phyloP scores from a whole-genome alignment of 2,888 invertebrate species.

The Pristionchus maxplancki region DNA sequence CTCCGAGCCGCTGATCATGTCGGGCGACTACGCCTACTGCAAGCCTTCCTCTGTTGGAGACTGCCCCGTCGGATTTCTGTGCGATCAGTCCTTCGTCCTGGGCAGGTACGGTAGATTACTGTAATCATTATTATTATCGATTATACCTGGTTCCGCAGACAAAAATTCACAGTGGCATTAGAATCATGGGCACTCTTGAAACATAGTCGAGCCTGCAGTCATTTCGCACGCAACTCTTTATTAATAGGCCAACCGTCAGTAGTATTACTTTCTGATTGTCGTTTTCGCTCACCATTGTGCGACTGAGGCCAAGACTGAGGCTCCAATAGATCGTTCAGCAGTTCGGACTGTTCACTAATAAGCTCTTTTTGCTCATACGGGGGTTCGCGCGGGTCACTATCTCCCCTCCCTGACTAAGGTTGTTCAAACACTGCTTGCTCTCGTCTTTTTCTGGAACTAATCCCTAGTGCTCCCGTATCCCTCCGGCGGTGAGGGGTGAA shows the following conservation, averaged over 20 bases:
- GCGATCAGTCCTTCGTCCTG: constrained; percentile 72
- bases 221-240: too few relatives aligned
- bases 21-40: constrained; percentile 73
- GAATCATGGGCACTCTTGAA: too few relatives aligned
- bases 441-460: constrained; percentile 40
- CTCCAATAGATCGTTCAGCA: too few relatives aligned
- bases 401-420: background rate
- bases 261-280: too few relatives aligned
- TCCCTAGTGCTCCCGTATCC: background rate
- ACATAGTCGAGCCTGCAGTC: too few relatives aligned
- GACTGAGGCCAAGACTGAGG: too few relatives aligned
- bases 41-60: constrained; percentile 71
- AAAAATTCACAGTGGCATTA: too few relatives aligned
- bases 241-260: too few relatives aligned
- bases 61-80: constrained; percentile 74
- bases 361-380: background rate
- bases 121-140: background rate
- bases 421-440: background rate
- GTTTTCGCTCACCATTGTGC: too few relatives aligned
- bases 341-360: too few relatives aligned
- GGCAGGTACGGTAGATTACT: constrained; percentile 57
- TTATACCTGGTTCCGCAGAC: constrained; percentile 66
- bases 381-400: background rate
- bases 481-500: background rate
- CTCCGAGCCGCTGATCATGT: constrained; percentile 71